A percentile compares a stretch with the other conserved stretches of the same genome.
phyloP scores from a whole-genome alignment of 2,797 vertebrate species.

The Tamandua tetradactyla region DNA sequence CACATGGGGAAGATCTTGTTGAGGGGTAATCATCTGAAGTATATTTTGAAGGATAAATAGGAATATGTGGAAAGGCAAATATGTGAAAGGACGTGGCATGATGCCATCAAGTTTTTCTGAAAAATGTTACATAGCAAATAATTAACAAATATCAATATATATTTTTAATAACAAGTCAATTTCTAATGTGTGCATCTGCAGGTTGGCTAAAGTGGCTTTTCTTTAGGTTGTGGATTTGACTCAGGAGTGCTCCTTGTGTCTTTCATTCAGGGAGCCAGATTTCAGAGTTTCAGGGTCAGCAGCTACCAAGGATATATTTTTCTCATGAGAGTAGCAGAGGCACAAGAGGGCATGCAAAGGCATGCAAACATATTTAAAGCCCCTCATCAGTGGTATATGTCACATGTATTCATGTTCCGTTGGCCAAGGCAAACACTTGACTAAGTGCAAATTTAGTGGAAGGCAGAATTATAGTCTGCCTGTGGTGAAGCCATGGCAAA shows the following conservation, averaged over 20 bases:
- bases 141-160: background rate
- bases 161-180: background rate
- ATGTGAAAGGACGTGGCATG: background rate
- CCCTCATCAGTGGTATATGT: background rate
- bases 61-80: background rate
- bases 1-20: background rate
- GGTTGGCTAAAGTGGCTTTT: background rate
- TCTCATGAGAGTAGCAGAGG: background rate
- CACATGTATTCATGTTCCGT: background rate
- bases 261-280: background rate
- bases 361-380: fast-evolving
- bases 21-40: background rate
- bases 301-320: background rate
- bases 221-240: background rate
- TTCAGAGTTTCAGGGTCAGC: background rate
- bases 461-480: background rate
- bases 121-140: background rate
- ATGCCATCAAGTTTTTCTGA: background rate
- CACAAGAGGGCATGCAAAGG: background rate
- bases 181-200: background rate
- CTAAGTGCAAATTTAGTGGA: background rate
- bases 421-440: background rate
- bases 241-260: fast-evolving
- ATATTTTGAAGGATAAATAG: background rate
- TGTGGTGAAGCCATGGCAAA: background rate